phyloP scores from a whole-genome alignment of 2,113 vertebrate species.

The Willisornis vidua region DNA sequence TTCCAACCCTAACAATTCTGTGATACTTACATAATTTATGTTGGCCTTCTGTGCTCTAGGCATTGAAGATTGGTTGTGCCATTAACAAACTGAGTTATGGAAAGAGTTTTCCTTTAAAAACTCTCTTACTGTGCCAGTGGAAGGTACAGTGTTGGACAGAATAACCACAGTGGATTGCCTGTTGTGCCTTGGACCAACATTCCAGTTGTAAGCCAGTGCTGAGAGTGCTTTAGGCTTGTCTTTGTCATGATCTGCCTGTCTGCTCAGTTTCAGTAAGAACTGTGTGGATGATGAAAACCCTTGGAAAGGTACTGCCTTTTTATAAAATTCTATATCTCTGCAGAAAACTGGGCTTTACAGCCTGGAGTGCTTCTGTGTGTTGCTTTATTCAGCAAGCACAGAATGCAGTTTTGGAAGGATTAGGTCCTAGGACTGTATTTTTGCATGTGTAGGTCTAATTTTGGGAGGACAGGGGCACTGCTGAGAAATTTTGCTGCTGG shows the following conservation, averaged over 20 bases:
- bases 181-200: background rate
- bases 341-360: background rate
- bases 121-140: background rate
- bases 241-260: background rate
- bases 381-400: background rate
- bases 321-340: fast-evolving
- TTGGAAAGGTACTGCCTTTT: background rate
- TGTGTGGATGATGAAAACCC: background rate
- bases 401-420: background rate
- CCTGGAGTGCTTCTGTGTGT: background rate
- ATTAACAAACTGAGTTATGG: background rate
- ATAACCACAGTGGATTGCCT: background rate
- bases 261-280: background rate
- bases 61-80: background rate
- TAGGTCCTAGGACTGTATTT: background rate
- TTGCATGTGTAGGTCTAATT: background rate
- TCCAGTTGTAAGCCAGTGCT: background rate
- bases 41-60: background rate
- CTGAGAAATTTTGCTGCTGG: background rate
- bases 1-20: background rate
- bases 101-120: background rate
- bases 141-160: background rate
- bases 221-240: background rate
- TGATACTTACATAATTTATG: background rate
- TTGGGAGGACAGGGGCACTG: background rate